Evolutionary conservation across 1,140 invertebrate genomes (phyloP).

Genomic region (Scaptomyza montana): DNA sequence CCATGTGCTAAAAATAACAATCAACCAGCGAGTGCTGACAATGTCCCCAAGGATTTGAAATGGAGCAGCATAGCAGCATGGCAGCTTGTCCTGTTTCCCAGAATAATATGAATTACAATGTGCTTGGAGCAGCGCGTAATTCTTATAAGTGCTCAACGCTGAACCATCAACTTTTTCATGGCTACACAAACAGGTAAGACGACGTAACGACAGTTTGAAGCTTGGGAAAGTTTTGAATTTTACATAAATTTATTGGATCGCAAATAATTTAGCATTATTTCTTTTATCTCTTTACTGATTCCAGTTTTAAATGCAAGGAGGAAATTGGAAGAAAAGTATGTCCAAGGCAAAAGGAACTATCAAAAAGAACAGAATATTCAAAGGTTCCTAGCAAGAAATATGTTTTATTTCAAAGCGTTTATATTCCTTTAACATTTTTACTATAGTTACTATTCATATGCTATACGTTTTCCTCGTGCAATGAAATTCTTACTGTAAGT

Average conservation of each 20-base stretch:
- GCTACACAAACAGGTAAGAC: background rate
- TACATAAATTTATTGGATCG: constrained; percentile 69
- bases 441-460: too few species aligned
- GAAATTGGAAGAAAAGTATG: too few species aligned
- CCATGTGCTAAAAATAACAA: constrained; percentile 50
- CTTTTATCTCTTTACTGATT: constrained; percentile 41
- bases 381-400: too few species aligned
- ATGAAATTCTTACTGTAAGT: too few species aligned
- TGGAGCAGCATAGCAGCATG: constrained; percentile 19
- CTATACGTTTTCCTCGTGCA: too few species aligned
- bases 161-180: constrained; percentile 8
- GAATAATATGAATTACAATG: constrained; percentile 79
- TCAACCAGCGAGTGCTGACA: constrained; percentile 15
- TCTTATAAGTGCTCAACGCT: constrained; percentile 64
- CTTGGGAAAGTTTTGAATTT: constrained; percentile 41
- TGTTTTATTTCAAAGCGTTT: too few species aligned
- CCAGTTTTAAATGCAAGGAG: too few species aligned
- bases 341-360: too few species aligned
- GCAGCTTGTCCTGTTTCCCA: constrained; percentile 11
- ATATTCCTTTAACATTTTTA: too few species aligned
- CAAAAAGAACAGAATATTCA: too few species aligned
- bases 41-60: constrained; percentile 49
- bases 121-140: constrained; percentile 62
- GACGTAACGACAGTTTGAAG: constrained; percentile 67
- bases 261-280: too few species aligned